phyloP scores from a whole-genome alignment of 2,888 invertebrate genomes.

The Dugesia japonica region DNA sequence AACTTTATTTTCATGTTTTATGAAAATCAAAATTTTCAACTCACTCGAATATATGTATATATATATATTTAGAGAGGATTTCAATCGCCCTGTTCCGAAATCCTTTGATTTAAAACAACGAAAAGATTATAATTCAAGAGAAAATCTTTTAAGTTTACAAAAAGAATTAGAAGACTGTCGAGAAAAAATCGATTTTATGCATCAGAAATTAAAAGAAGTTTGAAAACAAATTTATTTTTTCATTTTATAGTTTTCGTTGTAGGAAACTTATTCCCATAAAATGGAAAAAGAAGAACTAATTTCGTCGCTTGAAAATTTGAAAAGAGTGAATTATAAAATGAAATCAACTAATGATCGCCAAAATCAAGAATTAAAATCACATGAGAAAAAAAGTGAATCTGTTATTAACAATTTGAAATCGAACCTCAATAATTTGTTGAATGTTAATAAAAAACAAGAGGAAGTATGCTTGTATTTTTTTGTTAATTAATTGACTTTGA shows the following conservation, averaged over 20 bases:
- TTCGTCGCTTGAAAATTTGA: neutral
- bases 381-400: neutral
- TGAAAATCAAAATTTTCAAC: too few relatives aligned
- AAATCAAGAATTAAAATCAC: neutral
- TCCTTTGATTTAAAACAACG: neutral
- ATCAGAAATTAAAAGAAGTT: neutral
- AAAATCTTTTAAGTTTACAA: neutral
- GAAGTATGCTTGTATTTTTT: neutral
- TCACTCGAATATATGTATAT: too few relatives aligned
- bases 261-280: neutral
- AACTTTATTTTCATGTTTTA: too few relatives aligned
- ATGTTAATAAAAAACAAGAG: slow-evolving; percentile 6
- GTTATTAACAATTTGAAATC: neutral
- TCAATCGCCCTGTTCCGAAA: neutral
- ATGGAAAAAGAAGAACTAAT: slow-evolving; percentile 4
- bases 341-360: neutral
- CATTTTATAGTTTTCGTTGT: neutral
- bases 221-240: neutral
- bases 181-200: neutral
- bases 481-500: too few relatives aligned
- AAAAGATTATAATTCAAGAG: neutral
- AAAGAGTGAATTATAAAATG: neutral
- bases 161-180: slow-evolving; percentile 1
- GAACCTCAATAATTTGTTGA: neutral
- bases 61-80: neutral